Evolutionary conservation across 2,797 vertebrate species (phyloP), one percentile per base, ranked within the genome.

Genomic region (Chelidonichthys spinosus): DNA sequence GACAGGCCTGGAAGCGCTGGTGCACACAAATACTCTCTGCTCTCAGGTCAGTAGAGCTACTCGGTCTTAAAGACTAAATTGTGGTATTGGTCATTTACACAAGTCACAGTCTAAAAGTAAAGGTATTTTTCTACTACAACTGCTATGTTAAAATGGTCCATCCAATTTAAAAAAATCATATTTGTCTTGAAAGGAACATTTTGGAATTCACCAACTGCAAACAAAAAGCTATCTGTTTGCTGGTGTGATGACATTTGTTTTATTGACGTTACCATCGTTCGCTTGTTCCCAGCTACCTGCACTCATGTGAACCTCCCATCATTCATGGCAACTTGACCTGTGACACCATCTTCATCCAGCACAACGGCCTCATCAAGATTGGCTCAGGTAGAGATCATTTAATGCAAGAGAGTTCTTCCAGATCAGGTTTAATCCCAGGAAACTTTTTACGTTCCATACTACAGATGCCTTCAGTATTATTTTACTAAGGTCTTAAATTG

Each of bases 261-360:
- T 50, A 1, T 43, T 42, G 18, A 47, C 13, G 15, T 63, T 0
- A 43, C 15, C 5, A 1, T 74, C 11, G 3, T 36, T 50, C 3
- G 1, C 37, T 49, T 10, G 6, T 66, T 43, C 85, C 47, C 88
- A 99, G 98, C 94, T 99, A 99, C 92, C 94, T 99, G 89, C 98
- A 99, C 91, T 98, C 96, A 68, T 99, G 97, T 92, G 97, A 99
- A 74, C 96, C 97, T 74, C 95, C 98, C 39, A 99, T 99, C 92
- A 99, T 99, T 90, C 98, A 99, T 0, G 98, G 98, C 46, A 99
- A 99, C 93, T 94, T 99, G 91, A 99, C 98, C 84, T 98, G 98
- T 39, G 98, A 99, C 94, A 99, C 98, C 82, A 99, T 99, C 95
- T 99, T 99, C 92, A 99, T 99, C 89, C 98, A 99, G 92, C 98